These are phyloP conservation scores for Berghia stephanieae DNA, from an alignment of 1,140 invertebrate species.

Conservation along the genomic window DNA sequence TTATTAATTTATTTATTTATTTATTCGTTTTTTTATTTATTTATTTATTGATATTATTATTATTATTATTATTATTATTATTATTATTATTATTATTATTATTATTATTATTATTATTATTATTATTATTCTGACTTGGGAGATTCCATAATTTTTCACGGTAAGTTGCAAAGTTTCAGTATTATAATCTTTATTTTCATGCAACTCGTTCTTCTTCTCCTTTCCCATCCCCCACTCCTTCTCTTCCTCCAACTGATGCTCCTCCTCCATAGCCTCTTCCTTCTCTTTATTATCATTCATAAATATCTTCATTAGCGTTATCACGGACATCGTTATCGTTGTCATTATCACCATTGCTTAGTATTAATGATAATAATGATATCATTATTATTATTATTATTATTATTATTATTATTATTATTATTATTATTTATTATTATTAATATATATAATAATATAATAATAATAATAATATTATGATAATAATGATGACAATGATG, in stretches of 20 bases:
- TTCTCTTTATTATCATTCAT: background rate
- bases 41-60: background rate
- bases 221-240: background rate
- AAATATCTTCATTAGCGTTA: background rate
- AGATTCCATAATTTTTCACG: too few relatives aligned
- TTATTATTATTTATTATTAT: background rate
- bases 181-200: too few relatives aligned
- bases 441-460: background rate
- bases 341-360: background rate
- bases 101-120: slow-evolving; percentile 4
- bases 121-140: too few relatives aligned
- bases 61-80: slow-evolving; percentile 4
- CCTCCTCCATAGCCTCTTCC: background rate
- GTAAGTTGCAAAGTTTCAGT: too few relatives aligned
- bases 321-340: background rate
- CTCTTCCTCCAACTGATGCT: background rate
- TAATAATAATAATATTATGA: slow-evolving; percentile 11
- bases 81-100: slow-evolving; percentile 4
- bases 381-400: background rate
- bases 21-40: too few relatives aligned
- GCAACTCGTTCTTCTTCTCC: background rate
- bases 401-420: background rate
- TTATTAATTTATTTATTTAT: too few relatives aligned
- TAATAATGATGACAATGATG: background rate
- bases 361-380: background rate